Base-by-base conservation (phyloP, 2,888 invertebrate genomes). In the Pristionchus fissidentatus region DNA sequence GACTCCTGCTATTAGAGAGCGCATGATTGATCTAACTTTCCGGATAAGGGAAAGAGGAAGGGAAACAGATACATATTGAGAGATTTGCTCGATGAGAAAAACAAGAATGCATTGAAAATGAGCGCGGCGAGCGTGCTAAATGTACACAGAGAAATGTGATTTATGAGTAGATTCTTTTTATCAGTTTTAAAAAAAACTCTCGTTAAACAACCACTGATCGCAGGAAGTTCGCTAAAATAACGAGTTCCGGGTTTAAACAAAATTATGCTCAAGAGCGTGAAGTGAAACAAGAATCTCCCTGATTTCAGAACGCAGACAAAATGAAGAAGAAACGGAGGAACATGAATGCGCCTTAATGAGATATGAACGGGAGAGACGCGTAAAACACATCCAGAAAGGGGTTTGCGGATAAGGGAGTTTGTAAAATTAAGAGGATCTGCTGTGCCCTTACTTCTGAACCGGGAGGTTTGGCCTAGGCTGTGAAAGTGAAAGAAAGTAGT, bases 91-190 rank as follows among this genome's bases (percentile, higher is more conserved):
- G n/a, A n/a, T 26, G 26, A n/a, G 3, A 41, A 41, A 26, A 70
- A 70, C 66, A 4, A 70, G 70, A 41, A 66, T 66, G 66, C 35
- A 66, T 43, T 38, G 7, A 26, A 41, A 41, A 70, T 70, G 41
- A 70, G 70, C 22, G 66, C 4, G 15, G 43, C 22, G 41, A 38
- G 38, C 66, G 38, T n/a, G n/a, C n/a, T n/a, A n/a, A n/a, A n/a
- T n/a, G n/a, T n/a, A n/a, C n/a, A n/a, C n/a, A n/a, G n/a, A n/a
- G n/a, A n/a, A n/a, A n/a, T n/a, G n/a, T n/a, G n/a, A n/a, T n/a
- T n/a, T n/a, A n/a, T n/a, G n/a, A n/a, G n/a, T n/a, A n/a, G n/a
- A n/a, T n/a, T n/a, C n/a, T n/a, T n/a, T n/a, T n/a, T n/a, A n/a
- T n/a, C n/a, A n/a, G n/a, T n/a, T n/a, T n/a, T n/a, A n/a, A n/a